A percentile compares a stretch with the other conserved stretches of the same genome.
phyloP scores from a whole-genome alignment of 2,797 vertebrate species.

The Diplodus sargus region DNA sequence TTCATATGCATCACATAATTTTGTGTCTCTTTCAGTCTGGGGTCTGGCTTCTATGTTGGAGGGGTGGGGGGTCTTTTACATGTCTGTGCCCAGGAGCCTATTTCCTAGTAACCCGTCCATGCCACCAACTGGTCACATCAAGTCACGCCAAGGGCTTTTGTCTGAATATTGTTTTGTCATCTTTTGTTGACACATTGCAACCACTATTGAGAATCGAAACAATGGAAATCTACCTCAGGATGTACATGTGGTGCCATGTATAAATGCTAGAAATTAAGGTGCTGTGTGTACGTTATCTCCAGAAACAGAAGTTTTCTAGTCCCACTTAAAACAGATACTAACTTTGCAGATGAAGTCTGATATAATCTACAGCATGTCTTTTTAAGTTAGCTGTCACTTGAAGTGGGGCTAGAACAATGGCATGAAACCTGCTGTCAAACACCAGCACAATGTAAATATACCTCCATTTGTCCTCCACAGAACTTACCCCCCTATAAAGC shows the following conservation, averaged over 20 bases:
- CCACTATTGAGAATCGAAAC: slow-evolving; percentile 81
- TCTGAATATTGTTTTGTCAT: slow-evolving; percentile 65
- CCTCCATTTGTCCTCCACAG: slow-evolving; percentile 61
- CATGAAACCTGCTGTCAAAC: slow-evolving; percentile 73
- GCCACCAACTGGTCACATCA: slow-evolving; percentile 52
- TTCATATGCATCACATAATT: background rate
- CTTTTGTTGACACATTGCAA: slow-evolving; percentile 79
- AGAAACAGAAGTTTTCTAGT: slow-evolving; percentile 48
- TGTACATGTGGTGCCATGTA: slow-evolving; percentile 72
- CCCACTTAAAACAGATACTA: slow-evolving; percentile 35
- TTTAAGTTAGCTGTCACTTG: slow-evolving; percentile 39
- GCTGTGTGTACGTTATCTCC: slow-evolving; percentile 70
- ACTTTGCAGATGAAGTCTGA: slow-evolving; percentile 29
- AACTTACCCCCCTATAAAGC: slow-evolving; percentile 53
- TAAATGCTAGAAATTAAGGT: slow-evolving; percentile 68
- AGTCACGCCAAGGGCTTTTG: slow-evolving; percentile 70
- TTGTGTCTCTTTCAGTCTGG: background rate
- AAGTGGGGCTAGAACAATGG: slow-evolving; percentile 44
- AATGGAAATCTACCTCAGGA: slow-evolving; percentile 88
- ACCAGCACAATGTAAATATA: slow-evolving; percentile 73
- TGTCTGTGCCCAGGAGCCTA: slow-evolving; percentile 9
- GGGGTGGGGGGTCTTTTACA: background rate
- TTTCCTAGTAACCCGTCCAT: slow-evolving; percentile 28
- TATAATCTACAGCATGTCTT: slow-evolving; percentile 22
- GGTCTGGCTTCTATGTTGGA: background rate